Conservation (phyloP, 2,797 vertebrate genomes). For the Sarcophilus harrisii region DNA sequence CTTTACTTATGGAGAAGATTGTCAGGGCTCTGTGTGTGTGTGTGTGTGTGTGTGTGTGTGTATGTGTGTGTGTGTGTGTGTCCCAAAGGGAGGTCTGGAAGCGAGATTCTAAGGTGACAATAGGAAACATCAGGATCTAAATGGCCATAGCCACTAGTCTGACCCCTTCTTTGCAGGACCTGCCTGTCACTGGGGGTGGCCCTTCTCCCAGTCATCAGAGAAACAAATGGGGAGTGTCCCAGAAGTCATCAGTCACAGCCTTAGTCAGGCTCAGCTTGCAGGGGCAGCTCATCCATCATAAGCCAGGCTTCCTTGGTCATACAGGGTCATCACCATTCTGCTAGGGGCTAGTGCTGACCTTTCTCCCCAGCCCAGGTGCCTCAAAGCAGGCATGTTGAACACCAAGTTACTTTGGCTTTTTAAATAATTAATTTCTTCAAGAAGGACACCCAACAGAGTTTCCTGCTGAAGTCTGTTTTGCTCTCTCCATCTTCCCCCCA, state of each 20-base stretch:
- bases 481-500: background rate
- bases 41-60: background rate
- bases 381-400: background rate
- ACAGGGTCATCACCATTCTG: background rate
- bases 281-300: background rate
- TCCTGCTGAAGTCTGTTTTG: background rate
- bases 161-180: background rate
- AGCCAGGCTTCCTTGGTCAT: background rate
- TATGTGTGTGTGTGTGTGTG: background rate
- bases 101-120: background rate
- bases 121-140: background rate
- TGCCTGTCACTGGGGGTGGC: background rate
- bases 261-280: background rate
- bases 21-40: background rate
- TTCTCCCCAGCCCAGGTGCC: conserved; percentile 18
- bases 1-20: background rate
- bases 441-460: background rate
- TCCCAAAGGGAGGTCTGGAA: background rate
- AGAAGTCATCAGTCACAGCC: background rate
- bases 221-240: background rate
- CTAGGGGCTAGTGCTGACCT: rapidly evolving
- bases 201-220: background rate
- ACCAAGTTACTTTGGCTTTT: background rate
- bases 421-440: background rate
- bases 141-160: background rate